A percentile compares a stretch with the other conserved stretches of the same genome.
These are phyloP conservation scores for Misgurnus mizolepis DNA, from an alignment of 2,113 vertebrate genomes.

Conservation along the genomic window DNA sequence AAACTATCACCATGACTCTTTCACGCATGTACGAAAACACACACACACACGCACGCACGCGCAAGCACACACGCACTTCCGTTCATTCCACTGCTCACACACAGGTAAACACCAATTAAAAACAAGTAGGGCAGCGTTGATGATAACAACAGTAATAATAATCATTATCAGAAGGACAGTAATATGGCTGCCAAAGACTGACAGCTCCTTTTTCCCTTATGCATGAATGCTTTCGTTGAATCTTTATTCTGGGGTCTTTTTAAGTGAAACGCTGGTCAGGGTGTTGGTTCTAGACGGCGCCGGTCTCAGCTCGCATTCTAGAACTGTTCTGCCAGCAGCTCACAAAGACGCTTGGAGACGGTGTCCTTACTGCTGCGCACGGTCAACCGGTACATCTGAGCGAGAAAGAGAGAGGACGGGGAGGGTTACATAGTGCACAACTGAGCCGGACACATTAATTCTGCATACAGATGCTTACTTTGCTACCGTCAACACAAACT, in stretches of 20 bases:
- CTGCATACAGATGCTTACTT: background rate
- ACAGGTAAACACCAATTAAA: slow-evolving; percentile 72
- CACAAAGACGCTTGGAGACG: slow-evolving; percentile 85
- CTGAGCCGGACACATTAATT: background rate
- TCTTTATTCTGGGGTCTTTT: slow-evolving; percentile 53
- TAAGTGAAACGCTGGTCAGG: slow-evolving; percentile 62
- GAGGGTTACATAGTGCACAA: slow-evolving; percentile 22
- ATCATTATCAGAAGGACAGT: slow-evolving; percentile 68
- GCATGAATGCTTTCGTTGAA: slow-evolving; percentile 61
- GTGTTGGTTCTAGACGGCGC: slow-evolving; percentile 46
- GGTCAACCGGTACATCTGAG: slow-evolving; percentile 90
- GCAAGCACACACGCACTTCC: slow-evolving; percentile 2
- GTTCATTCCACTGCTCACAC: slow-evolving; percentile 35
- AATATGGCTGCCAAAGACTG: slow-evolving; percentile 63
- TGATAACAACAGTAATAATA: slow-evolving; percentile 57
- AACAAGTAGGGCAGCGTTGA: slow-evolving; percentile 67
- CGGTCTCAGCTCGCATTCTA: slow-evolving; percentile 60
- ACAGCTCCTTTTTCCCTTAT: slow-evolving; percentile 72
- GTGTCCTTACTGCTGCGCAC: slow-evolving; percentile 91
- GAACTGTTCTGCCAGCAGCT: slow-evolving; percentile 86
- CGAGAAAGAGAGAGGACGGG: slow-evolving; percentile 3
- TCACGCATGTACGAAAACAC: slow-evolving; percentile 16
- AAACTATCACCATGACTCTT: slow-evolving; percentile 57
- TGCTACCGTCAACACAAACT: slow-evolving; percentile 2
- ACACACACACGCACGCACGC: slow-evolving; percentile 3